phyloP scores from a whole-genome alignment of 2,113 vertebrate genomes.

The Caloenas nicobarica region DNA sequence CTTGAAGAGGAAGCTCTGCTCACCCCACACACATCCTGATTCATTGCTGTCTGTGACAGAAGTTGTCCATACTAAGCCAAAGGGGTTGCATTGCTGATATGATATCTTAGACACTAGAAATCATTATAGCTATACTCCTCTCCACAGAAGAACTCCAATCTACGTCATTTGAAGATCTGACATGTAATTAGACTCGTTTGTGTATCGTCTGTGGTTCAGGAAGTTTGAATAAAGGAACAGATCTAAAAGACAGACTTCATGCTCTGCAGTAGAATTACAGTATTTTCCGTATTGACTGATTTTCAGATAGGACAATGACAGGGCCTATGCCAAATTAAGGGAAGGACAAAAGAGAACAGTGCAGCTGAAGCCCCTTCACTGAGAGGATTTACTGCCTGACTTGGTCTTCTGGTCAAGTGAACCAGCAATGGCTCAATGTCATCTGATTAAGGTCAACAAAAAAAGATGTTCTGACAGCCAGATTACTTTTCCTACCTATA shows the following conservation, averaged over 20 bases:
- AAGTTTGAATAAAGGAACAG: not conserved
- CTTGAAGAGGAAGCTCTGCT: not conserved
- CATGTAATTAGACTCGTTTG: not conserved
- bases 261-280: not conserved
- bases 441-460: not conserved
- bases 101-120: not conserved
- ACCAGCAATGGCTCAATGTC: not conserved
- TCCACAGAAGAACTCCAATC: not conserved
- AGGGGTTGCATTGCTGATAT: not conserved
- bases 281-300: not conserved
- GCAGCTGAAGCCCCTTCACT: not conserved
- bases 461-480: not conserved
- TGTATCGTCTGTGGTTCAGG: not conserved
- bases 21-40: accelerated
- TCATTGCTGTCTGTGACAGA: not conserved
- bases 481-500: not conserved
- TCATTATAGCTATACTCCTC: not conserved
- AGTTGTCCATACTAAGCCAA: not conserved
- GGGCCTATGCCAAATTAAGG: not conserved
- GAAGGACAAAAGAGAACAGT: not conserved
- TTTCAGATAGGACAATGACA: not conserved
- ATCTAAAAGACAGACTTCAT: not conserved
- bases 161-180: not conserved
- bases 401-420: not conserved
- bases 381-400: not conserved